Evolutionary conservation across 2,113 vertebrate genomes (phyloP), one percentile per base, ranked within the genome.

Genomic region (Nothobranchius kuhntae): DNA sequence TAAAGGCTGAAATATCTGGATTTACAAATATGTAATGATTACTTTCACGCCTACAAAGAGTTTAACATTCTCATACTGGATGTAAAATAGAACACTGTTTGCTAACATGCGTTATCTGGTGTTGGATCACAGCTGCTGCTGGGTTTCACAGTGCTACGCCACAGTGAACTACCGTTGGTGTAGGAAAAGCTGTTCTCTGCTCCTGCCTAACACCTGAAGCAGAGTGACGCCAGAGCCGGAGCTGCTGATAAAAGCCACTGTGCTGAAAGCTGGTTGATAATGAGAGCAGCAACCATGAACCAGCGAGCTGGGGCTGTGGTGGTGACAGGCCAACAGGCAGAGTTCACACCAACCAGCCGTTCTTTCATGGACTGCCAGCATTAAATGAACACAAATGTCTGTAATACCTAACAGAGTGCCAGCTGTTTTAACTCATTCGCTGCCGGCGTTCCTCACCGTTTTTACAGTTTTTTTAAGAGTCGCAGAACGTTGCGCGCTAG

Each of bases 211-310:
- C 87, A 89, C 88, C 80, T 82, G 61, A 70, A 53, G 70, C 50
- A 45, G 62, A 71, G 71, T 80, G 84, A 86, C 83, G 82, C 85
- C 80, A 65, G 59, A 21, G 57, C 71, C 63, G 76, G 61, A 73
- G 73, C 71, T 47, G 70, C 60, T 71, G 80, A 87, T 84, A 87
- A 77, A 75, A 73, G 71, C 68, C 59, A 78, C 73, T n/a, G 13
- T 66, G 78, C 63, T 87, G 84, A 86, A 81, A 87, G 84, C 73
- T 66, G 8, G 50, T 67, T 75, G 86, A 89, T 85, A 86, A 89
- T 76, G 75, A 82, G 55, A 81, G 65, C 71, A 64, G 80, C 40
- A 21, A 69, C 64, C 73, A 48, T 75, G 80, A 88, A 76, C 52
- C 62, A 61, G 56, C 57, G 70, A 84, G 83, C 70, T 69, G 65